Conservation (phyloP, 2,888 invertebrate genomes). For the Dicranocentrus wangi region DNA sequence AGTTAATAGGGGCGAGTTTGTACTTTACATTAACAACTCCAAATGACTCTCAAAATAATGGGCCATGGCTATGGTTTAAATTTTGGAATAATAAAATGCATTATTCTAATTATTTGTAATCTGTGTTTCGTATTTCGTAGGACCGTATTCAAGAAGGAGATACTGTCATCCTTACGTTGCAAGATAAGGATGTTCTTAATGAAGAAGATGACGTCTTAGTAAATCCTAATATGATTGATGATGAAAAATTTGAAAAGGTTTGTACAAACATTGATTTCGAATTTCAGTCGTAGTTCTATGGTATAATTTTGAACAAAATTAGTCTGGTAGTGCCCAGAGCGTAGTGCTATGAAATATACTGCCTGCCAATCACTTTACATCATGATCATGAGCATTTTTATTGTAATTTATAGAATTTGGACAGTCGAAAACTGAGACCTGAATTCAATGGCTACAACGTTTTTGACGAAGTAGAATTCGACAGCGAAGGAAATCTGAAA, state of each 20-base stretch:
- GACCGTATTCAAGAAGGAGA: constrained; percentile 84
- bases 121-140: constrained; percentile 73
- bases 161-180: constrained; percentile 91
- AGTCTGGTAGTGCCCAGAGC: too few species aligned
- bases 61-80: too few species aligned
- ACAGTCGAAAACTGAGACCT: constrained; percentile 87
- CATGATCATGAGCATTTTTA: not conserved
- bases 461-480: constrained; percentile 83
- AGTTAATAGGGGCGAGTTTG: too few species aligned
- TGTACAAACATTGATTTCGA: too few species aligned
- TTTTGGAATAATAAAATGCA: too few species aligned
- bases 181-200: constrained; percentile 92
- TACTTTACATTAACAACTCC: too few species aligned
- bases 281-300: too few species aligned
- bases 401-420: constrained; percentile 80
- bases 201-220: constrained; percentile 90
- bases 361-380: too few species aligned
- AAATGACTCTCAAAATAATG: not conserved
- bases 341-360: too few species aligned
- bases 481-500: constrained; percentile 77
- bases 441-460: constrained; percentile 84
- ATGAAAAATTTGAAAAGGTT: constrained; percentile 87
- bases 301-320: too few species aligned
- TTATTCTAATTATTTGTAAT: constrained; percentile 4
- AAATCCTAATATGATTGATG: constrained; percentile 91